Percentiles rank a stretch among this genome's conserved stretches.
Conservation (phyloP, 2,113 vertebrate genomes). For the Condylura cristata region DNA sequence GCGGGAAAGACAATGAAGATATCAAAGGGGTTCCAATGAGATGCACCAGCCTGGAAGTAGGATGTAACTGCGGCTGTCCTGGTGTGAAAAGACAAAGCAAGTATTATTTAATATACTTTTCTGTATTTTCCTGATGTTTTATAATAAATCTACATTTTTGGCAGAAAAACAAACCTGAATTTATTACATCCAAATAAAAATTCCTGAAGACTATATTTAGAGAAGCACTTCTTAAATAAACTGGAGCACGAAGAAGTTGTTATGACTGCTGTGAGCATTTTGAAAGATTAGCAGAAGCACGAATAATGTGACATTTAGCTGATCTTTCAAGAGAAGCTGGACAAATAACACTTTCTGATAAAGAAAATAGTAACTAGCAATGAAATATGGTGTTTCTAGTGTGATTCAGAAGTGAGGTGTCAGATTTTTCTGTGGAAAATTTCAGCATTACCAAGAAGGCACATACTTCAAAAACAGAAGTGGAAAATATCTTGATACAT, state of each 20-base stretch:
- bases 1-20: background rate
- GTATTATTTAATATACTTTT: background rate
- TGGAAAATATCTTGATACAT: slow-evolving; percentile 24
- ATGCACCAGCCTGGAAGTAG: background rate
- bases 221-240: slow-evolving; percentile 2
- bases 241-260: slow-evolving; percentile 18
- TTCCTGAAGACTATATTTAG: background rate
- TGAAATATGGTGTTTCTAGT: slow-evolving; percentile 46
- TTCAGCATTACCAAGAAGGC: slow-evolving; percentile 7
- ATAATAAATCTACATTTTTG: background rate
- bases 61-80: background rate
- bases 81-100: background rate
- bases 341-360: background rate
- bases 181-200: slow-evolving; percentile 26
- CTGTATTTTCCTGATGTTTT: background rate
- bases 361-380: slow-evolving; percentile 10
- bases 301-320: slow-evolving; percentile 59
- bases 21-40: background rate
- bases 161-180: background rate
- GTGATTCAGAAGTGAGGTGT: slow-evolving; percentile 42
- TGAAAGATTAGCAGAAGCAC: slow-evolving; percentile 51
- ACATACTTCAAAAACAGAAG: slow-evolving; percentile 23
- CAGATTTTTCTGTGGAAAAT: slow-evolving; percentile 37
- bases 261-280: background rate
- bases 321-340: slow-evolving; percentile 55